Conservation (phyloP, 1,140 invertebrate genomes). For the Lasioglossum albipes region DNA sequence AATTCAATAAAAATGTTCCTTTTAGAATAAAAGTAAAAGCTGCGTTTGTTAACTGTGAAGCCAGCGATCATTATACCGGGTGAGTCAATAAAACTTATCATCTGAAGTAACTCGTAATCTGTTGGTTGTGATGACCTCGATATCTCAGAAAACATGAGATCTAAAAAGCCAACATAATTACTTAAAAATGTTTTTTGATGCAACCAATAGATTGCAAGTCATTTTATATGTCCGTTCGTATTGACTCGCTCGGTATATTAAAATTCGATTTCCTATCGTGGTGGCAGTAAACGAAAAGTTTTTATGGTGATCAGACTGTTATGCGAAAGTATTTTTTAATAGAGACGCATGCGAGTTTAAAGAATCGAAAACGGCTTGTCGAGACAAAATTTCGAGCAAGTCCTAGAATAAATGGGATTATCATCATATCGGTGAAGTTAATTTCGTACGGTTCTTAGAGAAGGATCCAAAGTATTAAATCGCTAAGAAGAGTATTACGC, state of each 20-base stretch:
- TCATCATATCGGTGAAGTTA: background rate
- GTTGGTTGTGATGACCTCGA: too few species aligned
- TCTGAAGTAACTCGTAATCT: too few species aligned
- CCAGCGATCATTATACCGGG: background rate
- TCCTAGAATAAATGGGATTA: background rate
- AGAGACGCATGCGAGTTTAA: background rate
- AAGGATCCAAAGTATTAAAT: slow-evolving; percentile 44
- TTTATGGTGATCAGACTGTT: background rate
- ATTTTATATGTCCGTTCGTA: too few species aligned
- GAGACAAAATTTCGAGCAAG: background rate
- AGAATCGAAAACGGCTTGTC: background rate
- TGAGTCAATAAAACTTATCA: too few species aligned
- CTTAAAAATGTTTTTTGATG: too few species aligned
- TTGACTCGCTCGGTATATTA: background rate
- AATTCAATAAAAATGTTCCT: background rate
- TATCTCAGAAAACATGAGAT: too few species aligned
- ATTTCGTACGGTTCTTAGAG: slow-evolving; percentile 32
- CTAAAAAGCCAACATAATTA: too few species aligned
- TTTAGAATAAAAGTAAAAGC: background rate
- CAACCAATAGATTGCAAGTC: too few species aligned
- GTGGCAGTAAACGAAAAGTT: background rate
- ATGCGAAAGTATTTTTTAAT: background rate
- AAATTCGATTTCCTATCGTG: background rate
- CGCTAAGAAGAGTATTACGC: slow-evolving; percentile 37
- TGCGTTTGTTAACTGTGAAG: too few species aligned